Evolutionary conservation across 2,888 invertebrate species (phyloP).

Genomic region (Nesidiocoris tenuis): DNA sequence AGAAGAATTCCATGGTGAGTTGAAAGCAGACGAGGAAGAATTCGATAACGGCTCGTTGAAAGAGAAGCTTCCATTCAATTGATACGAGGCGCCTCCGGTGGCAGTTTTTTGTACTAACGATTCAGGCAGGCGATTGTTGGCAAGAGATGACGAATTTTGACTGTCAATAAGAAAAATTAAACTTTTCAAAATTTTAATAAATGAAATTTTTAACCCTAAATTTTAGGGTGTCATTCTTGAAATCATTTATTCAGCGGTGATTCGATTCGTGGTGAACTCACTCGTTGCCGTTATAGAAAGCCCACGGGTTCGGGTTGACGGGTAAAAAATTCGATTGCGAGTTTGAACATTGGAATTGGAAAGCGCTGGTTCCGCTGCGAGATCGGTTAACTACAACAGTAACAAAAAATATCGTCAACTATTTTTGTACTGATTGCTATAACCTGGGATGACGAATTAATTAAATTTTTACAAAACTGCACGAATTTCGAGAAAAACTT

Average conservation of each 20-base stretch:
- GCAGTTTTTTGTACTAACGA: background rate
- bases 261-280: too few relatives aligned
- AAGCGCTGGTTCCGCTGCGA: conserved; percentile 1
- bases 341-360: background rate
- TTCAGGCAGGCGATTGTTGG: background rate
- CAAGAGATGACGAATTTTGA: background rate
- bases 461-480: too few relatives aligned
- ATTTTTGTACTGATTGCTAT: too few relatives aligned
- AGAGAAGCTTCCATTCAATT: background rate
- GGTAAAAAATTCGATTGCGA: conserved; percentile 16
- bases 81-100: background rate
- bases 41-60: too few relatives aligned
- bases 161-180: too few relatives aligned
- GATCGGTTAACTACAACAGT: conserved; percentile 7
- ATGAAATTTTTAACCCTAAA: too few relatives aligned
- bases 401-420: too few relatives aligned
- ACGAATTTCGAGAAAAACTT: too few relatives aligned
- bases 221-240: too few relatives aligned
- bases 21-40: background rate
- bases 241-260: too few relatives aligned
- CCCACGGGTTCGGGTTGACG: conserved; percentile 32
- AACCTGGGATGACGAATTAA: too few relatives aligned
- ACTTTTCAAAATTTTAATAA: too few relatives aligned
- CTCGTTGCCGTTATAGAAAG: conserved; percentile 4
- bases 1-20: background rate